Evolutionary conservation across 2,888 invertebrate species (phyloP).

Genomic region (Tetranychus truncatus): DNA sequence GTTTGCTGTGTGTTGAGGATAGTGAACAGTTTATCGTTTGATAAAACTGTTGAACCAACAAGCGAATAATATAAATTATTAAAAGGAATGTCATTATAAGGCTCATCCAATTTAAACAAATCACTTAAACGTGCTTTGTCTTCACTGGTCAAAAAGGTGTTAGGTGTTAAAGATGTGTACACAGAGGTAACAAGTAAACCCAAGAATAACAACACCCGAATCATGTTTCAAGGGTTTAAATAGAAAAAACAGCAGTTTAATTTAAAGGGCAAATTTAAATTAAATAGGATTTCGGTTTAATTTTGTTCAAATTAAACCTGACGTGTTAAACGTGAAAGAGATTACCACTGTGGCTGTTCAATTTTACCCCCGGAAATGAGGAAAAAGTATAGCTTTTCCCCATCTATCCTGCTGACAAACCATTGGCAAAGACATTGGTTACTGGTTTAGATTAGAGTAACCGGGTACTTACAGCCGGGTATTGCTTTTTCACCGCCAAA

Average conservation of each 20-base stretch:
- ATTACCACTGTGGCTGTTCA: neutral
- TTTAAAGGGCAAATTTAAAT: neutral
- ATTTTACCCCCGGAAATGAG: neutral
- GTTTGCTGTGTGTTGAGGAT: neutral
- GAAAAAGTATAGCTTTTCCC: neutral
- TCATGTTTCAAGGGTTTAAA: neutral
- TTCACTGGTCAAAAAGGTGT: neutral
- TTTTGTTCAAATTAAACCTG: neutral
- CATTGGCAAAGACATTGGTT: too few relatives aligned
- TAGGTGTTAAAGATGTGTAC: neutral
- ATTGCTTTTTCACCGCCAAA: too few relatives aligned
- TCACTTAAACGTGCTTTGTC: conserved; percentile 4
- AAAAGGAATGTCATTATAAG: neutral
- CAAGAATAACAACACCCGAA: neutral
- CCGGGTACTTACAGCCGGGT: too few relatives aligned
- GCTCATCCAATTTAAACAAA: neutral
- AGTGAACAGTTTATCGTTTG: neutral
- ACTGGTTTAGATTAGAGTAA: too few relatives aligned
- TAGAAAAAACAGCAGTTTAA: neutral
- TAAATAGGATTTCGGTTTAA: neutral
- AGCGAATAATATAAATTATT: conserved; percentile 8
- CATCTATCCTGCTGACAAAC: too few relatives aligned
- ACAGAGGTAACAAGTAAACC: neutral
- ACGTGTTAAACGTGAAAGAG: neutral
- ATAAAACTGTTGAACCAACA: neutral